phyloP scores from a whole-genome alignment of 2,113 vertebrate species.

The Leucopsar rothschildi region DNA sequence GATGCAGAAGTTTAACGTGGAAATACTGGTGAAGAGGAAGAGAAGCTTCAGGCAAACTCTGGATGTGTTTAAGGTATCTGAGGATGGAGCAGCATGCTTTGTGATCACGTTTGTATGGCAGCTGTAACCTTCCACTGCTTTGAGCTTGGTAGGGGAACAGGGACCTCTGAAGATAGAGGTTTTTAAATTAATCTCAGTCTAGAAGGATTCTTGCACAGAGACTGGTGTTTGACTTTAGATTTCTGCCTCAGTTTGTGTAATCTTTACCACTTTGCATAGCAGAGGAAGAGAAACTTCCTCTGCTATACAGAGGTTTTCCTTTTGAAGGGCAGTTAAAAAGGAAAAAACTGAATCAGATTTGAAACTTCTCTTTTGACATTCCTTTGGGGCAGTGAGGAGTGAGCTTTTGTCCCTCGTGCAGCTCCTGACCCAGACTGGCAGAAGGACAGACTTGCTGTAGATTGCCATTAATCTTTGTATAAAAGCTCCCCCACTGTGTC shows the following conservation, averaged over 20 bases:
- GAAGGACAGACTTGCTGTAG: not conserved
- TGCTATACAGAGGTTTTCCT: not conserved
- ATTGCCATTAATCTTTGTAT: not conserved
- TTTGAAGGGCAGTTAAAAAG: not conserved
- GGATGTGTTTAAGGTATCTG: not conserved
- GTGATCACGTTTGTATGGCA: not conserved
- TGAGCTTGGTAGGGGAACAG: not conserved
- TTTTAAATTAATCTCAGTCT: not conserved
- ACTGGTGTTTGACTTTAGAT: fast-evolving
- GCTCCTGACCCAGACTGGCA: not conserved
- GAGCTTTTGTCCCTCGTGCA: fast-evolving
- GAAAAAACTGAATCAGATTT: not conserved
- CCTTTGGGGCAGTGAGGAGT: not conserved
- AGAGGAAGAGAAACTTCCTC: not conserved
- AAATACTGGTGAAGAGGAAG: not conserved
- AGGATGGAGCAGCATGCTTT: not conserved
- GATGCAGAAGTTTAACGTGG: not conserved
- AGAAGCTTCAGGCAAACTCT: not conserved
- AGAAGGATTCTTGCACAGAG: not conserved
- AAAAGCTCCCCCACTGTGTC: fast-evolving
- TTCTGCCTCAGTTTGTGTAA: not conserved
- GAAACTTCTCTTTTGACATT: not conserved
- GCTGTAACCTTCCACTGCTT: not conserved
- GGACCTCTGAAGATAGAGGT: not conserved
- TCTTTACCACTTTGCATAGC: not conserved